Percentiles rank a stretch among this genome's conserved stretches.
Evolutionary conservation across 1,140 invertebrate species (phyloP).

Genomic region (Samia ricini): DNA sequence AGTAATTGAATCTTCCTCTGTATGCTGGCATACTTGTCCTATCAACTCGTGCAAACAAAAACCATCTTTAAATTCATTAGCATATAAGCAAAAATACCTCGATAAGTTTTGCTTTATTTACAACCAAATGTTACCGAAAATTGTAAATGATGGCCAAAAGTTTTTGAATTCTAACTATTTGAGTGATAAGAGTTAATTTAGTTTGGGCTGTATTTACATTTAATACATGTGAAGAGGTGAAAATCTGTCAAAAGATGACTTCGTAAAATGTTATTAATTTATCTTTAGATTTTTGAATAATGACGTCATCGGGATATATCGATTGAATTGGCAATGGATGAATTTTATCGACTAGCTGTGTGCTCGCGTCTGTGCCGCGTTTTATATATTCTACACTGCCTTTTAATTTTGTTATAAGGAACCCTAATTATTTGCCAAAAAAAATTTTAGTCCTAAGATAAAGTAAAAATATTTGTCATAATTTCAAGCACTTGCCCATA

Average conservation of each 20-base stretch:
- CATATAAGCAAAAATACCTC: neutral
- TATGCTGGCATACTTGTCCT: neutral
- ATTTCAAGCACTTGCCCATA: too few species aligned
- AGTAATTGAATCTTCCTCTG: conserved; percentile 59
- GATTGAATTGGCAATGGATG: too few species aligned
- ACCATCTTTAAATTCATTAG: neutral
- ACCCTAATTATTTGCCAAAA: too few species aligned
- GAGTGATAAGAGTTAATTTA: conserved; percentile 14
- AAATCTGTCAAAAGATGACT: conserved; percentile 9
- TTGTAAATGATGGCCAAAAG: conserved; percentile 2
- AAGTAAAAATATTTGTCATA: too few species aligned
- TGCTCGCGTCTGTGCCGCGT: too few species aligned
- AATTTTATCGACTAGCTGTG: too few species aligned
- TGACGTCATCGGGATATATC: too few species aligned
- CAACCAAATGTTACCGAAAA: neutral
- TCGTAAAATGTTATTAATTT: conserved; percentile 1
- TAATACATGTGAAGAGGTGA: conserved; percentile 54
- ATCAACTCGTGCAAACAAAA: neutral
- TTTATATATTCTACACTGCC: too few species aligned
- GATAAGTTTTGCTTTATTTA: neutral
- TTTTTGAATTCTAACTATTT: conserved; percentile 20
- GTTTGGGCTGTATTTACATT: conserved; percentile 39
- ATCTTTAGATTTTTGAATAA: neutral
- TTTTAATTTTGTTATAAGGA: too few species aligned
- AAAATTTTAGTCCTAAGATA: too few species aligned